Evolutionary conservation across 2,113 vertebrate species (phyloP).

Genomic region (Sturnus vulgaris): DNA sequence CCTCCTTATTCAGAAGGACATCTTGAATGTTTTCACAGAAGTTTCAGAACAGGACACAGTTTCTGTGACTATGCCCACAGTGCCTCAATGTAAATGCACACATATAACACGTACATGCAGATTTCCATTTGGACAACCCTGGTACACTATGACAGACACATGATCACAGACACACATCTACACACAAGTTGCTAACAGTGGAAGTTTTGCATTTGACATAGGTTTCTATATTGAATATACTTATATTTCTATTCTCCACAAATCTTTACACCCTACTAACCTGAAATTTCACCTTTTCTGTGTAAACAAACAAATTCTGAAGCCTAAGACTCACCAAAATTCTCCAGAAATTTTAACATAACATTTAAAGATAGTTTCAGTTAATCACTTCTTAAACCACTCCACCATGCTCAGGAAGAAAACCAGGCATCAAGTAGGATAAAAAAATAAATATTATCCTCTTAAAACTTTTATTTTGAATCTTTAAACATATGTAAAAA

Average conservation of each 20-base stretch:
- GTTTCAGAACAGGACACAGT: neutral
- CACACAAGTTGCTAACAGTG: neutral
- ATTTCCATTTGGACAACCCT: neutral
- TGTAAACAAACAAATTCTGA: neutral
- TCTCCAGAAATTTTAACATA: neutral
- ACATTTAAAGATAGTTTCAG: neutral
- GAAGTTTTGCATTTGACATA: neutral
- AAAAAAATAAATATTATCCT: neutral
- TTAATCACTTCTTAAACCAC: neutral
- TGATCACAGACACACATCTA: neutral
- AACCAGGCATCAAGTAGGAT: neutral
- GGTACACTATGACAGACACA: neutral
- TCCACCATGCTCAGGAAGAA: neutral
- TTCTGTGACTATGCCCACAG: neutral
- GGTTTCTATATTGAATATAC: neutral
- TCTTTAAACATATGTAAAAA: neutral
- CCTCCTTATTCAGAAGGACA: neutral
- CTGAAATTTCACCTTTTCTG: neutral
- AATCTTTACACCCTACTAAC: neutral
- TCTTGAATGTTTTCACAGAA: neutral
- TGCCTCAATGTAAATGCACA: neutral
- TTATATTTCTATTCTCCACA: neutral
- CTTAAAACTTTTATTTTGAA: neutral
- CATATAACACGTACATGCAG: rapidly evolving
- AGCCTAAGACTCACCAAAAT: neutral